A percentile compares a stretch with the other conserved stretches of the same genome.
phyloP scores from a whole-genome alignment of 2,888 invertebrate genomes.

The Leucoma salicis region DNA sequence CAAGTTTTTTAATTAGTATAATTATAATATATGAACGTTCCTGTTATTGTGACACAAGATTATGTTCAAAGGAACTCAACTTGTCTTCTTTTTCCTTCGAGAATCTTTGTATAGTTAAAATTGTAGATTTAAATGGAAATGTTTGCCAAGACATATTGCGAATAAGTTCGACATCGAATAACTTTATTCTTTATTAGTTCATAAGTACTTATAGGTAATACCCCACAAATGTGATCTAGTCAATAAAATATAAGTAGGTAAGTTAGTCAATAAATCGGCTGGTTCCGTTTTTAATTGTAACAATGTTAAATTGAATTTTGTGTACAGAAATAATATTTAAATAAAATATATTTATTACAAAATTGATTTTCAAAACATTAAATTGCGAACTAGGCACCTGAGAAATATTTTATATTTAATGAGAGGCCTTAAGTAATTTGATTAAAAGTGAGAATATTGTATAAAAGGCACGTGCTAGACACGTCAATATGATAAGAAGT shows the following conservation, averaged over 20 bases:
- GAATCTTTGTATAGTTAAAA: no score
- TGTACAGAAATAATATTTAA: background rate
- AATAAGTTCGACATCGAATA: no score
- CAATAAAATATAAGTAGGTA: background rate
- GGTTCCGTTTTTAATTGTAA: slow-evolving; percentile 11
- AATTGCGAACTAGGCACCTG: background rate
- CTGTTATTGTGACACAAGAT: no score
- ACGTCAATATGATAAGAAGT: background rate
- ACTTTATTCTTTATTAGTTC: no score
- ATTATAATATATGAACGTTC: no score
- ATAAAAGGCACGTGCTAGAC: background rate
- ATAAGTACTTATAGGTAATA: no score
- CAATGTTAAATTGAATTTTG: background rate
- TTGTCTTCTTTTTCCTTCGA: no score
- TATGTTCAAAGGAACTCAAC: no score
- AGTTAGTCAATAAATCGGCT: slow-evolving; percentile 15
- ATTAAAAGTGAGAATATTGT: background rate
- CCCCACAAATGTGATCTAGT: background rate
- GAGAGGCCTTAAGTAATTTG: no score
- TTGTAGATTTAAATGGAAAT: no score
- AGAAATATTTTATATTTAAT: no score
- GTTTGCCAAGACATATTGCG: no score
- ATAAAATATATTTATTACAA: background rate
- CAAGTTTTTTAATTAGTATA: background rate
- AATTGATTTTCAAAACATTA: background rate